Conservation (phyloP, 2,113 vertebrate genomes). For the Stegostoma tigrinum region DNA sequence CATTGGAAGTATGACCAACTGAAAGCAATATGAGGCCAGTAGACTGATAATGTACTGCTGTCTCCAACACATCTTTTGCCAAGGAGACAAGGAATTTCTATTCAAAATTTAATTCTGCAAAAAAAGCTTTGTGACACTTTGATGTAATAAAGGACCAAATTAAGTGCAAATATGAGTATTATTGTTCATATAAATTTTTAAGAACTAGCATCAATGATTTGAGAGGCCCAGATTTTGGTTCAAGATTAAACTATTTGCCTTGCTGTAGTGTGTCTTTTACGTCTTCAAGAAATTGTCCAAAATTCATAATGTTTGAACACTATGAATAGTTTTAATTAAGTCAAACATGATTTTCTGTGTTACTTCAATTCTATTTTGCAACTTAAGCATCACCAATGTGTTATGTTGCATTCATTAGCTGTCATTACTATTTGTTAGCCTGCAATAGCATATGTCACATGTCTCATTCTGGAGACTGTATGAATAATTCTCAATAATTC, state of each 20-base stretch:
- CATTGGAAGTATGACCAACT: background rate
- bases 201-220: background rate
- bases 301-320: slow-evolving; percentile 4
- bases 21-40: background rate
- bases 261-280: background rate
- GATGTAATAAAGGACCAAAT: background rate
- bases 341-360: slow-evolving; percentile 17
- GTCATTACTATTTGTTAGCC: background rate
- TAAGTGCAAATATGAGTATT: background rate
- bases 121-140: background rate
- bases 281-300: background rate
- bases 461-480: background rate
- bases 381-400: slow-evolving; percentile 4
- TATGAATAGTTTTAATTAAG: slow-evolving; percentile 11
- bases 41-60: background rate
- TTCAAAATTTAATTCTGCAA: background rate
- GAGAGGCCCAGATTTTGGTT: background rate
- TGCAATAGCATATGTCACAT: background rate
- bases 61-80: background rate
- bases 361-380: background rate
- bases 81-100: background rate
- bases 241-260: background rate
- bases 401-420: slow-evolving; percentile 10
- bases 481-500: slow-evolving; percentile 21
- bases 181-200: background rate